These are phyloP conservation scores for Crotalus tigris DNA, from an alignment of 2,113 vertebrate genomes.

Conservation along the genomic window DNA sequence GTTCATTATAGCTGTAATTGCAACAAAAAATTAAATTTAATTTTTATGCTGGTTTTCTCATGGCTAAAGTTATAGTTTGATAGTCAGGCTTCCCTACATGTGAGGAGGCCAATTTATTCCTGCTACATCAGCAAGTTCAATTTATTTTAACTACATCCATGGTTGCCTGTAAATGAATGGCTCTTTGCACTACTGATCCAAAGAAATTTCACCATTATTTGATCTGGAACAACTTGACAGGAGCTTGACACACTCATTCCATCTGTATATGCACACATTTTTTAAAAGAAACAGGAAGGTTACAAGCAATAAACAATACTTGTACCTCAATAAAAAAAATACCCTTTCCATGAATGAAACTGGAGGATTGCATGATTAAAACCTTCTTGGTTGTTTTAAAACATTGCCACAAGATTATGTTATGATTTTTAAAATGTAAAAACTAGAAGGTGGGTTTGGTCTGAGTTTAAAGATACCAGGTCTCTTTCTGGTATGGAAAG, in stretches of 20 bases:
- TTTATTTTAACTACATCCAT: neutral
- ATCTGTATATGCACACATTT: neutral
- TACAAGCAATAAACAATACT: neutral
- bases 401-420: neutral
- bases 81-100: neutral
- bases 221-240: neutral
- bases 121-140: neutral
- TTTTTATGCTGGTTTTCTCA: neutral
- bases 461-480: conserved; percentile 1
- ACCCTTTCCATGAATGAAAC: neutral
- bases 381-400: neutral
- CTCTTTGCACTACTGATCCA: neutral
- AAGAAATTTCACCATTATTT: neutral
- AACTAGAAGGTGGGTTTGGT: neutral
- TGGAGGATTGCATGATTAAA: neutral
- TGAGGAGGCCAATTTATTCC: neutral
- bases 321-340: neutral
- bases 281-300: neutral
- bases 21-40: neutral
- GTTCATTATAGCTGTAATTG: too few species aligned
- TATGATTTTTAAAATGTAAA: neutral
- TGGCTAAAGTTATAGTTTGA: neutral
- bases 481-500: conserved; percentile 2
- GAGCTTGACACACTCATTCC: neutral
- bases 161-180: neutral